Percentiles rank a stretch among this genome's conserved stretches.
Conservation (phyloP, 1,140 invertebrate genomes). For the Probaryconus sp. region DNA sequence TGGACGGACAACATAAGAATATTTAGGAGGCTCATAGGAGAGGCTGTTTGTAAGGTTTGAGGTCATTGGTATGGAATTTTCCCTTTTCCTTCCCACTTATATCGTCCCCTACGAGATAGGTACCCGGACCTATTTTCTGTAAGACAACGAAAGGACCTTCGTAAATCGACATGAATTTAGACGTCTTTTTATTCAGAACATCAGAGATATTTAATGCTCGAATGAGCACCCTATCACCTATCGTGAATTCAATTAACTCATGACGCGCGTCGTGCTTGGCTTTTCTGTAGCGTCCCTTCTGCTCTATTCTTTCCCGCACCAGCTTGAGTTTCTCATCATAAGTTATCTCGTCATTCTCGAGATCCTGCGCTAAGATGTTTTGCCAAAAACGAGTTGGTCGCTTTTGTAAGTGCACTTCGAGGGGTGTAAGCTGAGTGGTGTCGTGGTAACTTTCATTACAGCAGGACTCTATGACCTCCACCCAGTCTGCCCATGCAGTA, state of each 20-base stretch:
- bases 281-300: too few relatives aligned
- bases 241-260: too few relatives aligned
- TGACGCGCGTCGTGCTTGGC: too few relatives aligned
- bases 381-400: constrained; percentile 1
- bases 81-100: too few relatives aligned
- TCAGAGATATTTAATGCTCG: too few relatives aligned
- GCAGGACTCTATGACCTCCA: constrained; percentile 1
- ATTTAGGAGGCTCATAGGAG: too few relatives aligned
- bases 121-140: neutral
- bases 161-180: neutral
- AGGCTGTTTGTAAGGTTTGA: too few relatives aligned
- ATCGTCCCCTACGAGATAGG: too few relatives aligned
- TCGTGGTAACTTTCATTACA: constrained; percentile 28
- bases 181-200: neutral
- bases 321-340: neutral
- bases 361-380: neutral
- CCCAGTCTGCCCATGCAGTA: neutral
- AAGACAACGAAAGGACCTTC: neutral
- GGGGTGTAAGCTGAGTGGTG: constrained; percentile 13
- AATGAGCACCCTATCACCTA: too few relatives aligned
- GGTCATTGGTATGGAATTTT: too few relatives aligned
- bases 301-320: too few relatives aligned
- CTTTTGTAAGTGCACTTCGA: constrained; percentile 10
- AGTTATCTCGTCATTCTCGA: neutral
- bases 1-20: too few relatives aligned